Evolutionary conservation across 2,113 vertebrate genomes (phyloP).

Genomic region (Lagenorhynchus albirostris): DNA sequence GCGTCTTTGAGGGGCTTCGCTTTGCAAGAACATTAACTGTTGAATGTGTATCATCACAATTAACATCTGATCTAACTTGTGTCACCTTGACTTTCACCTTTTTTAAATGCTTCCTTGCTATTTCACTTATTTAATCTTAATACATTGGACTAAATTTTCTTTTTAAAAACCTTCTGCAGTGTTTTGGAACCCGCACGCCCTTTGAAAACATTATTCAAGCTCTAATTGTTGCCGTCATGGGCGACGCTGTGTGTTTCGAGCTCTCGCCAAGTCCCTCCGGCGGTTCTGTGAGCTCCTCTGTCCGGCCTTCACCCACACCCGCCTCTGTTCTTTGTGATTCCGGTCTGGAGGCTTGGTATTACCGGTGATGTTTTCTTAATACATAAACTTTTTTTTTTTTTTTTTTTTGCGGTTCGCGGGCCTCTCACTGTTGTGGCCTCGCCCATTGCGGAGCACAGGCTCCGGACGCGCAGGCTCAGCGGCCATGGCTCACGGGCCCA

Average conservation of each 20-base stretch:
- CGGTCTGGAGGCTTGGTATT: background rate
- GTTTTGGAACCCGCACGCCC: background rate
- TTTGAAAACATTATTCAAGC: background rate
- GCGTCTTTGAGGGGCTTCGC: background rate
- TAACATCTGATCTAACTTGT: rapidly evolving
- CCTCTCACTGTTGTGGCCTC: too few species aligned
- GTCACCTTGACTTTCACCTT: background rate
- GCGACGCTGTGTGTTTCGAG: rapidly evolving
- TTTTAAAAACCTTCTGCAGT: background rate
- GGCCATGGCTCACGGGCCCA: too few species aligned
- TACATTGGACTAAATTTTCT: background rate
- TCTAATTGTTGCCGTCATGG: too few species aligned
- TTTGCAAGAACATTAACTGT: rapidly evolving
- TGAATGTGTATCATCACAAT: rapidly evolving
- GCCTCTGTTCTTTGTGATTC: too few species aligned
- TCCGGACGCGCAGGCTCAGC: too few species aligned
- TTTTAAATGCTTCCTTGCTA: background rate
- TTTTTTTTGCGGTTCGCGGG: too few species aligned
- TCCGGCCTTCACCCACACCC: background rate
- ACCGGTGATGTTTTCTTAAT: background rate
- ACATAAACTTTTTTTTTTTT: background rate
- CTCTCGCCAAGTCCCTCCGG: background rate
- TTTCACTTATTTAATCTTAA: background rate
- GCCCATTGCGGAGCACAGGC: too few species aligned
- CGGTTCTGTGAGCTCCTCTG: background rate